Conservation (phyloP, 2,888 invertebrate genomes). For the Drosophila anceps region DNA sequence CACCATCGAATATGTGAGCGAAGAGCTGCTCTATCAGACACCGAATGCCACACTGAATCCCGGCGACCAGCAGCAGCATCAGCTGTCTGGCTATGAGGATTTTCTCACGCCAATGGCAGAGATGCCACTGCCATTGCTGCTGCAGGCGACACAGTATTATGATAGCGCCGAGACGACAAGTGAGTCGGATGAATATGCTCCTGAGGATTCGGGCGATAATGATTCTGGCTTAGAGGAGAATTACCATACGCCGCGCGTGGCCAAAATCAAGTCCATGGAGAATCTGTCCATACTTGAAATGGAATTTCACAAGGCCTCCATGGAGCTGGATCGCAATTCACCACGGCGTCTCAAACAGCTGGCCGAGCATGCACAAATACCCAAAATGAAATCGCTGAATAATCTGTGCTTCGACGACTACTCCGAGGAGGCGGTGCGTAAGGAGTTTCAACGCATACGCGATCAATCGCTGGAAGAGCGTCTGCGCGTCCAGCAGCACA, state of each 20-base stretch:
- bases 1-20: constrained; percentile 71
- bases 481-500: constrained; percentile 71
- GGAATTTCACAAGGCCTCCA: constrained; percentile 84
- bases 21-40: constrained; percentile 82
- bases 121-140: constrained; percentile 68
- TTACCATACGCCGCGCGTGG: constrained; percentile 84
- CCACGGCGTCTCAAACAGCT: constrained; percentile 82
- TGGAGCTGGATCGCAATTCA: constrained; percentile 83
- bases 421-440: constrained; percentile 77
- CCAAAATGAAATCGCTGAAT: constrained; percentile 84
- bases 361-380: constrained; percentile 77
- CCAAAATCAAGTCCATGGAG: constrained; percentile 85
- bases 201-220: constrained; percentile 77
- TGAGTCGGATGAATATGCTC: constrained; percentile 63
- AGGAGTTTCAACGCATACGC: constrained; percentile 82
- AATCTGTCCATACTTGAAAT: constrained; percentile 85
- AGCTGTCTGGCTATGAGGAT: constrained; percentile 71
- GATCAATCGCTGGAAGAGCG: constrained; percentile 79
- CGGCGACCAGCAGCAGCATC: constrained; percentile 64
- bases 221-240: constrained; percentile 85
- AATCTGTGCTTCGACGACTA: constrained; percentile 84
- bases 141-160: constrained; percentile 65
- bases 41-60: constrained; percentile 83
- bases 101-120: constrained; percentile 84
- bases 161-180: constrained; percentile 70